Percentiles rank a stretch among this genome's conserved stretches.
These are phyloP conservation scores for Platycheirus rosarum DNA, from an alignment of 2,888 invertebrate species.

Conservation along the genomic window DNA sequence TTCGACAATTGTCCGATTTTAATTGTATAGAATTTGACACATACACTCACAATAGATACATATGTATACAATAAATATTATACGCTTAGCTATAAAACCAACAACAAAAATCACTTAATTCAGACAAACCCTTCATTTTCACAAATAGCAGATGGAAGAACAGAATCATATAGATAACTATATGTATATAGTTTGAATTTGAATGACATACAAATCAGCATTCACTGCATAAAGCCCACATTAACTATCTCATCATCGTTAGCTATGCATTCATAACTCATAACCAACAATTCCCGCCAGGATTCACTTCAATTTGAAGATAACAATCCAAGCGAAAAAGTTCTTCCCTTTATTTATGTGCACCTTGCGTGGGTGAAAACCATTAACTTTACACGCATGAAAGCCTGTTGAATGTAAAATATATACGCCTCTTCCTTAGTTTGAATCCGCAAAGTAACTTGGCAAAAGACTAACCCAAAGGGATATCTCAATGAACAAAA, in stretches of 20 bases:
- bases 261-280: conserved; percentile 13
- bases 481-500: neutral
- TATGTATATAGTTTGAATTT: no score
- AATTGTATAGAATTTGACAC: no score
- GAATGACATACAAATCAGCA: neutral
- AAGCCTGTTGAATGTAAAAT: conserved; percentile 56
- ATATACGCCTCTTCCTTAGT: conserved; percentile 15
- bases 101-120: no score
- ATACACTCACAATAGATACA: no score
- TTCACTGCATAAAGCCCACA: neutral
- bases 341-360: conserved; percentile 15
- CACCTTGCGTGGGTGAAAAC: conserved; percentile 51
- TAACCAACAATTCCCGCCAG: conserved; percentile 21
- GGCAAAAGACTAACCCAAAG: conserved; percentile 17
- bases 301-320: conserved; percentile 7
- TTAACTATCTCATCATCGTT: conserved; percentile 19
- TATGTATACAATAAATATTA: no score
- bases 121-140: no score
- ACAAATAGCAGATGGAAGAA: no score
- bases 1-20: no score
- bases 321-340: conserved; percentile 25
- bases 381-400: conserved; percentile 50
- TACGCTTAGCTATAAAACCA: no score
- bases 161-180: no score
- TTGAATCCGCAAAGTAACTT: conserved; percentile 4